Evolutionary conservation across 2,797 vertebrate genomes (phyloP).

Genomic region (Pterois miles): DNA sequence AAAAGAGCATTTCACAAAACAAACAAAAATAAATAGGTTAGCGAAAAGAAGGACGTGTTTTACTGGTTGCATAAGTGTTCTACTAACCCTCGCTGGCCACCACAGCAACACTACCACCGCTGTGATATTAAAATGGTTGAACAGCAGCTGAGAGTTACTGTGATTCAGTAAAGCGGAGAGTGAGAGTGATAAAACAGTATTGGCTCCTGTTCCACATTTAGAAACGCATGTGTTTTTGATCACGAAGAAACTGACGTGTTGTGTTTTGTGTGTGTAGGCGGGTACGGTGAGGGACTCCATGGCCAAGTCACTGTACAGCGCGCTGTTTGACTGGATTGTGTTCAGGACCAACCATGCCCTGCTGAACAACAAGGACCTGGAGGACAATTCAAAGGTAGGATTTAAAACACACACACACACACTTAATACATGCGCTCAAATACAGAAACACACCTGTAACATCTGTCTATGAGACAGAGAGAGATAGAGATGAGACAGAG

Average conservation of each 20-base stretch:
- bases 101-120: not conserved
- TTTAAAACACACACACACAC: not conserved
- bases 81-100: not conserved
- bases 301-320: slow-evolving; percentile 97
- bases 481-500: not conserved
- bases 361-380: slow-evolving; percentile 94
- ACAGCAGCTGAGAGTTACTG: not conserved
- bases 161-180: not conserved
- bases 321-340: slow-evolving; percentile 98
- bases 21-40: not conserved
- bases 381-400: slow-evolving; percentile 91
- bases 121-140: not conserved
- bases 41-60: not conserved
- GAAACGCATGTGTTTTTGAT: slow-evolving; percentile 36
- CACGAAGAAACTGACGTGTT: slow-evolving; percentile 16
- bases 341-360: slow-evolving; percentile 98
- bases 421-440: not conserved
- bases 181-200: slow-evolving; percentile 13
- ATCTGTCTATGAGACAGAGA: not conserved
- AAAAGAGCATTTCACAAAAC: not conserved
- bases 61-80: slow-evolving; percentile 12
- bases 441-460: not conserved
- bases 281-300: slow-evolving; percentile 97
- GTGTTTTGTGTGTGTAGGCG: slow-evolving; percentile 75
- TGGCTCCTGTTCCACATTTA: slow-evolving; percentile 20